Evolutionary conservation across 2,113 vertebrate genomes (phyloP), one percentile per base, ranked within the genome.

Genomic region (Podilymbus podiceps): DNA sequence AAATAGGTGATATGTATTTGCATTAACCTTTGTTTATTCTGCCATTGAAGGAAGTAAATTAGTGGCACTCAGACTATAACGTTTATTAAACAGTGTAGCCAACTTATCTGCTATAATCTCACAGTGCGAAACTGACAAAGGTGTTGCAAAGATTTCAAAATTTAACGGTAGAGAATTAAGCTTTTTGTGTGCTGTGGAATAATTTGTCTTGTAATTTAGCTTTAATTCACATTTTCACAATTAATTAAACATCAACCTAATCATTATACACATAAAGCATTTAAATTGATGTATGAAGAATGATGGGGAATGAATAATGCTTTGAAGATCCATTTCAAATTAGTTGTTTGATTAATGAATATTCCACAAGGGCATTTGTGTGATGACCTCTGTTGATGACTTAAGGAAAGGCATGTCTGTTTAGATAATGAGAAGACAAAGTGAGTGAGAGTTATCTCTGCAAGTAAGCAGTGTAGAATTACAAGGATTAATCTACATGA

Each of bases 221-320:
- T 92, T 98, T 98, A 98, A 98, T 98, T 98, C 97, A 98, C 92
- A 97, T 98, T 98, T 98, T 98, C 98, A 98, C 98, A 98, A 98
- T 98, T 98, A 98, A 98, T 98, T 98, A 98, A 98, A 97, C 97
- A 98, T 98, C 97, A 98, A 86, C 95, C 98, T 98, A 98, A 98
- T 98, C 98, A 98, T 98, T 98, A 98, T 97, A 97, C 96, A 96
- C 97, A 98, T 96, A 98, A 98, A 98, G 95, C 96, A 96, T 98
- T 98, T 98, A 98, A 98, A 98, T 88, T 97, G 97, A 97, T 98
- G 98, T 97, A 96, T 96, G 96, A 97, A 97, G 95, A 98, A 96
- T 97, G 96, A 98, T 91, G 94, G 95, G 84, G 76, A 97, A 98
- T 97, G 97, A 98, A 98, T 98, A 98, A 98, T 97, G 97, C 96